A percentile compares a stretch with the other conserved stretches of the same genome.
These are phyloP conservation scores for Augochlora pura DNA, from an alignment of 1,140 invertebrate genomes.

Conservation along the genomic window DNA sequence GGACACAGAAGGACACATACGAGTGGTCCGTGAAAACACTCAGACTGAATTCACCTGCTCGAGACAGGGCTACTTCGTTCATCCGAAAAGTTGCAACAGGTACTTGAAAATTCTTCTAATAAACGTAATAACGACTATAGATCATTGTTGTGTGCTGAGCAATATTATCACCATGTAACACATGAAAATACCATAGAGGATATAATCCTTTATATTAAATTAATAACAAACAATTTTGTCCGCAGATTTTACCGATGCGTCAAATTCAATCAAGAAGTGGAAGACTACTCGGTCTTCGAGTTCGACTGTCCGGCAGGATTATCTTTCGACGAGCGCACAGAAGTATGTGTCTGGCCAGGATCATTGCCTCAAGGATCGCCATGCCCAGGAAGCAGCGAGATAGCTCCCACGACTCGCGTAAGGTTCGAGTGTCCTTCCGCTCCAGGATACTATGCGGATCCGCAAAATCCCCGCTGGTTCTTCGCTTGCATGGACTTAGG, in stretches of 20 bases:
- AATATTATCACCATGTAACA: no score
- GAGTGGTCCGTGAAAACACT: conserved; percentile 85
- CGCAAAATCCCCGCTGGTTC: conserved; percentile 92
- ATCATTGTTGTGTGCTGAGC: no score
- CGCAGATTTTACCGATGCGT: conserved; percentile 90
- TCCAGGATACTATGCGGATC: conserved; percentile 88
- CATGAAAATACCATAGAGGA: no score
- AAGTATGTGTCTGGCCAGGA: conserved; percentile 92
- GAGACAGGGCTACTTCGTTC: conserved; percentile 89
- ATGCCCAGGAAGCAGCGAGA: conserved; percentile 88
- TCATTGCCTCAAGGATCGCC: conserved; percentile 85
- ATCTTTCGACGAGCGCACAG: conserved; percentile 88
- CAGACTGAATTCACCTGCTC: conserved; percentile 88
- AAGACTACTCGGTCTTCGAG: conserved; percentile 90
- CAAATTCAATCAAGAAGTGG: conserved; percentile 87
- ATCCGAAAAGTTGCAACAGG: conserved; percentile 88
- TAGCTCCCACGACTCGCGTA: conserved; percentile 84
- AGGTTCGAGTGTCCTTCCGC: conserved; percentile 84
- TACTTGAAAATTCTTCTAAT: conserved; percentile 43
- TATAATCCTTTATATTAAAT: no score
- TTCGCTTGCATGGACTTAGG: conserved; percentile 90
- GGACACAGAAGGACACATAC: conserved; percentile 86
- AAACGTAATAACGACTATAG: no score
- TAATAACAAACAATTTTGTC: not conserved
- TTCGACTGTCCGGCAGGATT: conserved; percentile 91